Evolutionary conservation across 2,113 vertebrate species (phyloP).

Genomic region (Plotosus lineatus): DNA sequence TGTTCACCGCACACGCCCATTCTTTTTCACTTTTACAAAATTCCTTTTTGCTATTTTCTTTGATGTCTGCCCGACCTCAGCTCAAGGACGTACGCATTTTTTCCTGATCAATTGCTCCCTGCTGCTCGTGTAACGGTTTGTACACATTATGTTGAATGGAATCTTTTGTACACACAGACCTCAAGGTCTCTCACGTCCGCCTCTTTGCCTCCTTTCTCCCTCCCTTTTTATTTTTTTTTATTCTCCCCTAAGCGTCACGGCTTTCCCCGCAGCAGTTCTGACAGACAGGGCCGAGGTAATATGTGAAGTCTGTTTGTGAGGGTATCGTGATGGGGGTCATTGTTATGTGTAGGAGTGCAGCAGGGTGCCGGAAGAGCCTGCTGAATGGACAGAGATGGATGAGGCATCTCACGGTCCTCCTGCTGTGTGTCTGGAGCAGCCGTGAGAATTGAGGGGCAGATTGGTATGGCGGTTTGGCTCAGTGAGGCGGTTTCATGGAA

Average conservation of each 20-base stretch:
- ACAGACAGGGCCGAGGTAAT: background rate
- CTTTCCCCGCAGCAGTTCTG: background rate
- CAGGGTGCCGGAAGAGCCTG: background rate
- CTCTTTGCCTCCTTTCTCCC: background rate
- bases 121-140: slow-evolving; percentile 20
- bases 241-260: background rate
- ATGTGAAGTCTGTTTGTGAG: background rate
- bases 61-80: slow-evolving; percentile 23
- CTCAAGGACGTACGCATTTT: slow-evolving; percentile 23
- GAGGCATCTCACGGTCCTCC: background rate
- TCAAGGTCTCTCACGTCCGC: slow-evolving; percentile 2
- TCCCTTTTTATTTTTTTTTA: no score
- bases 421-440: background rate
- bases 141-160: slow-evolving; percentile 2
- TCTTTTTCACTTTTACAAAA: background rate
- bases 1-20: background rate
- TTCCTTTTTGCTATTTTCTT: background rate
- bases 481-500: background rate
- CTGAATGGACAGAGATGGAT: background rate
- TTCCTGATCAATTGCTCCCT: slow-evolving; percentile 3
- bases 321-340: background rate
- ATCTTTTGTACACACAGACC: slow-evolving; percentile 9
- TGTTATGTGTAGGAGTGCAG: slow-evolving; percentile 2
- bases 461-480: slow-evolving; percentile 18
- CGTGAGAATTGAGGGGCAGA: slow-evolving; percentile 36